phyloP scores from a whole-genome alignment of 2,888 invertebrate genomes.

The Tupiocoris notatus region DNA sequence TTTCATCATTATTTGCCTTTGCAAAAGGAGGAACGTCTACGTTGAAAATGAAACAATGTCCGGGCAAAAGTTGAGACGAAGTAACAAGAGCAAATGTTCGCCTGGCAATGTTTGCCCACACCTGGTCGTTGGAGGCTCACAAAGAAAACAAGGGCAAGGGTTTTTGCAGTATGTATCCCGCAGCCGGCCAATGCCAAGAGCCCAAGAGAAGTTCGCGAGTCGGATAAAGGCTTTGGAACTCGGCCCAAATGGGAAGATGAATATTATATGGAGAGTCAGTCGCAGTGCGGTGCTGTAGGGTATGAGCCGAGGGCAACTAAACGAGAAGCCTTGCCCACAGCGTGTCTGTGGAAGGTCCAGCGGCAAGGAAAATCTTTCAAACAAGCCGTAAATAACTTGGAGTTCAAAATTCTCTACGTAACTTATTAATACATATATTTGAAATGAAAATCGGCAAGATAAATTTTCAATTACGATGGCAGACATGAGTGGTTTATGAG shows the following conservation, averaged over 20 bases:
- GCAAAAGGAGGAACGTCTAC: too few relatives aligned
- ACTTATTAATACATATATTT: too few relatives aligned
- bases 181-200: background rate
- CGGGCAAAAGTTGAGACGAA: too few relatives aligned
- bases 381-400: too few relatives aligned
- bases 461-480: too few relatives aligned
- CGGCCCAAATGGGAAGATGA: background rate
- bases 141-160: background rate
- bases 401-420: too few relatives aligned
- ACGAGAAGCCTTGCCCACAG: background rate
- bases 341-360: background rate
- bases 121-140: background rate
- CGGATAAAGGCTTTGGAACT: background rate
- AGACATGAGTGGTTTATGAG: too few relatives aligned
- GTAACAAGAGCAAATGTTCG: too few relatives aligned
- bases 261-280: background rate
- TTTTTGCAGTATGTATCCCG: background rate
- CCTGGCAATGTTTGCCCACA: too few relatives aligned
- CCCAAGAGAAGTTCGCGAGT: background rate
- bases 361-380: background rate
- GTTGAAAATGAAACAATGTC: too few relatives aligned
- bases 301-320: background rate
- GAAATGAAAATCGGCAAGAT: too few relatives aligned
- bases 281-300: background rate
- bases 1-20: too few relatives aligned